Conservation (phyloP, 2,113 vertebrate genomes). For the Chauna torquata region DNA sequence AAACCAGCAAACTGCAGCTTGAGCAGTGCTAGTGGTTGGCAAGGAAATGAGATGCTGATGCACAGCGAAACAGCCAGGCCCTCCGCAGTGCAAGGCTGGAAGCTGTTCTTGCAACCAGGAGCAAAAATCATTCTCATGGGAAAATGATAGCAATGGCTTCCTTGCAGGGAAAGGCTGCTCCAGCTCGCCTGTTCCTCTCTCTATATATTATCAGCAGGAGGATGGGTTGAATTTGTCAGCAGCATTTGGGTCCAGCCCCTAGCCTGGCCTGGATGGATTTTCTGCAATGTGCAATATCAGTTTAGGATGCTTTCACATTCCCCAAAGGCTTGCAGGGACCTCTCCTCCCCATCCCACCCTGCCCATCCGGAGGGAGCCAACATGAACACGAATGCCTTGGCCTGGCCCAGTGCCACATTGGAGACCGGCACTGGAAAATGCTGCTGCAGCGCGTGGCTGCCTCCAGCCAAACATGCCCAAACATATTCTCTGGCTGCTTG, state of each 20-base stretch:
- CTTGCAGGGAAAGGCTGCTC: background rate
- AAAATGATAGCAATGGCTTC: background rate
- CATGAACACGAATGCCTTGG: background rate
- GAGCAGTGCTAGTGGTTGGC: background rate
- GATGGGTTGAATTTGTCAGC: background rate
- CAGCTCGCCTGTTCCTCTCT: background rate
- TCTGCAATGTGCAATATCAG: background rate
- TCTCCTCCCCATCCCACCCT: background rate
- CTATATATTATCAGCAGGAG: rapidly evolving
- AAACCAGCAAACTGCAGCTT: background rate
- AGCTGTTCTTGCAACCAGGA: background rate
- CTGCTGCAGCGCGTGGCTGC: background rate
- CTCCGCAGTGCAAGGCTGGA: background rate
- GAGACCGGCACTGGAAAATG: background rate
- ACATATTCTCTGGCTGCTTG: background rate
- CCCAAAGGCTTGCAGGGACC: background rate
- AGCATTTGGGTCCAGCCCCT: background rate
- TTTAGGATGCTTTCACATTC: background rate
- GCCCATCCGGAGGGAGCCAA: background rate
- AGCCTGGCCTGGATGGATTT: background rate
- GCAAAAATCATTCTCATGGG: background rate
- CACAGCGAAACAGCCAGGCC: rapidly evolving
- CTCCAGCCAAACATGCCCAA: conserved; percentile 4
- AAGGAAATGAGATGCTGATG: rapidly evolving
- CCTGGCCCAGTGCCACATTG: rapidly evolving